Percentiles rank a stretch among this genome's conserved stretches.
Evolutionary conservation across 92 coral and sea anemone genomes (phyloP).

Genomic region (Parazoanthus atlanticus): DNA sequence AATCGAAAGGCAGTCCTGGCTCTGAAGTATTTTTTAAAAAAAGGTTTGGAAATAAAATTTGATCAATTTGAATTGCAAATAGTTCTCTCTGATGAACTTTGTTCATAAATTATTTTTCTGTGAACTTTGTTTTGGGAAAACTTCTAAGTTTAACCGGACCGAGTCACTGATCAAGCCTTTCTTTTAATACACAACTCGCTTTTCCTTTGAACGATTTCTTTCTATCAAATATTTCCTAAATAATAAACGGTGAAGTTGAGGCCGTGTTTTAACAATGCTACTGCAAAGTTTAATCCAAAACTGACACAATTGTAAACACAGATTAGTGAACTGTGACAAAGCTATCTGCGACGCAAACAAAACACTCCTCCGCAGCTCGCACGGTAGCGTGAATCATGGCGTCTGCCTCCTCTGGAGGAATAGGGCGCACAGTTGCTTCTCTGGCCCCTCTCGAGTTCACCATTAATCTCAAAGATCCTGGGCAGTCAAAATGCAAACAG

Average conservation of each 20-base stretch:
- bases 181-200: not conserved
- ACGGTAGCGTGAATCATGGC: not conserved
- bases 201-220: not conserved
- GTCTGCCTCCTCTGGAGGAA: not conserved
- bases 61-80: not conserved
- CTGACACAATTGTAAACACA: conserved; percentile 29
- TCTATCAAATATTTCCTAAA: not conserved
- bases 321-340: conserved; percentile 27
- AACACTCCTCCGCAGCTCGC: not conserved
- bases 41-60: not conserved
- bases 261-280: not conserved
- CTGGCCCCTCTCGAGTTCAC: conserved; percentile 21
- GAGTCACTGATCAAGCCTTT: not conserved
- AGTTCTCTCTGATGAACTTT: not conserved
- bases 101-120: not conserved
- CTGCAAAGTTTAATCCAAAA: not conserved
- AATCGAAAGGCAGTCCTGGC: no score
- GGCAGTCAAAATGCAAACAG: conserved; percentile 12
- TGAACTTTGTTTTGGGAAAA: not conserved
- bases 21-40: no score
- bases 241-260: not conserved
- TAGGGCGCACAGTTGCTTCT: not conserved
- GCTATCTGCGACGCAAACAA: not conserved
- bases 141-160: not conserved
- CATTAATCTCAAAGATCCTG: conserved; percentile 20